These are phyloP conservation scores for Hydrotaea diabolus DNA, from an alignment of 2,888 invertebrate genomes.

Conservation along the genomic window DNA sequence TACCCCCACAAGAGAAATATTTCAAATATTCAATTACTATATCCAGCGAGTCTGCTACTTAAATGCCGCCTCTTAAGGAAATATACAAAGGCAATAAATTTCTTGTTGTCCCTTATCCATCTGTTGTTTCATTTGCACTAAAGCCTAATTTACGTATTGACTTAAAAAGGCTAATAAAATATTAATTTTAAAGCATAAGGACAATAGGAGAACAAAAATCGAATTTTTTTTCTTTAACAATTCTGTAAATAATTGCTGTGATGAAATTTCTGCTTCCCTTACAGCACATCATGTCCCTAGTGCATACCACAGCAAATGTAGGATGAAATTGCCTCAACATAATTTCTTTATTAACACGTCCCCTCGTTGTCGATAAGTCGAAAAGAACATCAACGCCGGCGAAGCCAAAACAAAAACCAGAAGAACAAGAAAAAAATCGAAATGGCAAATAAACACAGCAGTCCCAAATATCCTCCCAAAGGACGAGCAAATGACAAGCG, in stretches of 20 bases:
- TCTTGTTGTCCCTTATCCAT: not conserved
- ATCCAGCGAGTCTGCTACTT: not conserved
- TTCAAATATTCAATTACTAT: not conserved
- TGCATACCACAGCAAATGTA: not conserved
- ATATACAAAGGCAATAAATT: not conserved
- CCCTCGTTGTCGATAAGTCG: not conserved
- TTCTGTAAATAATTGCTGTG: not conserved
- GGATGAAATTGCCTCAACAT: not conserved
- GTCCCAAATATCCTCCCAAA: slow-evolving; percentile 2
- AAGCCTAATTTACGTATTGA: not conserved
- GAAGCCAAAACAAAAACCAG: not conserved
- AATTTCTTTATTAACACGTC: slow-evolving; percentile 33
- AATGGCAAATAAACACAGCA: slow-evolving; percentile 20
- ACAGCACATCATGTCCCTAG: not conserved
- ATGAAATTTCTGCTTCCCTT: not conserved
- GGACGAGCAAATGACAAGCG: slow-evolving; percentile 21
- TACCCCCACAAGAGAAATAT: not conserved
- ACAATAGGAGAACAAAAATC: not conserved
- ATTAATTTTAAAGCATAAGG: slow-evolving; percentile 2
- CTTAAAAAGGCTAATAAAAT: not conserved
- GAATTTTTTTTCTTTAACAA: not conserved
- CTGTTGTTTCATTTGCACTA: not conserved
- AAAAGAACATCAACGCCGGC: slow-evolving; percentile 21
- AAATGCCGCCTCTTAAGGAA: not conserved
- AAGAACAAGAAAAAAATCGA: no score